These are phyloP conservation scores for Drosophila suzukii DNA, from an alignment of 1,140 invertebrate species.

Conservation along the genomic window DNA sequence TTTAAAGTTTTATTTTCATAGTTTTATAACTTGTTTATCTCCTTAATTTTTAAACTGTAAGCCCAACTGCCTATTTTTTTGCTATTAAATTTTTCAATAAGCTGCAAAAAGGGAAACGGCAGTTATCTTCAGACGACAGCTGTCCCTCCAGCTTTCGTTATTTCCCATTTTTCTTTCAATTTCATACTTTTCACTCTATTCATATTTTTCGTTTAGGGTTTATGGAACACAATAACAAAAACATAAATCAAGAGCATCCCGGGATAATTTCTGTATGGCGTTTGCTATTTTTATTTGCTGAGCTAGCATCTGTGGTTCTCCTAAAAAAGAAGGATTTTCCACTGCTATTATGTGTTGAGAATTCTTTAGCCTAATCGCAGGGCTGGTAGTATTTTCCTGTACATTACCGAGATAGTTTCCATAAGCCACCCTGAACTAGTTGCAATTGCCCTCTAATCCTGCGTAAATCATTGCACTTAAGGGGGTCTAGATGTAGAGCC, in stretches of 20 bases:
- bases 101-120: constrained; percentile 31
- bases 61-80: neutral
- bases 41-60: neutral
- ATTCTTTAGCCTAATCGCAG: neutral
- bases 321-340: constrained; percentile 50
- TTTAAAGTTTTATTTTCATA: too few species aligned
- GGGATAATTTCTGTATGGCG: constrained; percentile 61
- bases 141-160: constrained; percentile 28
- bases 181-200: constrained; percentile 25
- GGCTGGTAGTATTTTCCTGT: neutral
- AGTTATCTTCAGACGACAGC: constrained; percentile 55
- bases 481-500: neutral
- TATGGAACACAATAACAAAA: constrained; percentile 78
- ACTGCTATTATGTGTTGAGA: constrained; percentile 46
- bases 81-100: constrained; percentile 31
- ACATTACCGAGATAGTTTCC: constrained; percentile 9
- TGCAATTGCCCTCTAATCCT: constrained; percentile 34
- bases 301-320: constrained; percentile 68
- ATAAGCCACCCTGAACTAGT: constrained; percentile 35
- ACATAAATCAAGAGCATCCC: constrained; percentile 68
- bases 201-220: constrained; percentile 28
- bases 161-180: constrained; percentile 11
- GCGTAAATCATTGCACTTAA: constrained; percentile 45
- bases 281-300: constrained; percentile 51
- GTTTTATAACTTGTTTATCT: neutral